A percentile compares a stretch with the other conserved stretches of the same genome.
These are phyloP conservation scores for Caenorhabditis sp. DNA, from an alignment of 2,888 invertebrate genomes.

Conservation along the genomic window DNA sequence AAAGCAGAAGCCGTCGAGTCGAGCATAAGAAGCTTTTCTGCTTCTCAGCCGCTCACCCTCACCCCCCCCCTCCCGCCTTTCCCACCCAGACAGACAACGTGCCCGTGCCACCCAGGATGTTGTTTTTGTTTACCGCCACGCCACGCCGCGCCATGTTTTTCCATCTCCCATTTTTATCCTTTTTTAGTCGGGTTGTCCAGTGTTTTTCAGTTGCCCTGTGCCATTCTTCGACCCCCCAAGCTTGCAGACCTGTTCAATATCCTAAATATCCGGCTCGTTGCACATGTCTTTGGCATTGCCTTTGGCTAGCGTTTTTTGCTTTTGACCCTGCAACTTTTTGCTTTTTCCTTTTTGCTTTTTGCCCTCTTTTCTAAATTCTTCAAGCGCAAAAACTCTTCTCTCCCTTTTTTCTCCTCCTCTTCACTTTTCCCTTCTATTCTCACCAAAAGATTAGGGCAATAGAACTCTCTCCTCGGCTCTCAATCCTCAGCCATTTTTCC, in stretches of 20 bases:
- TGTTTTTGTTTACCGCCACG: conserved; percentile 49
- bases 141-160: background rate
- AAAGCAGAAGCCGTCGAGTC: background rate
- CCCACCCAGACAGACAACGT: background rate
- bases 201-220: background rate
- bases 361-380: background rate
- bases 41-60: too few relatives aligned
- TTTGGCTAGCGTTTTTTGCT: background rate
- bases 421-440: too few relatives aligned
- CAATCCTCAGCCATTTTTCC: background rate
- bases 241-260: background rate
- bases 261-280: conserved; percentile 11
- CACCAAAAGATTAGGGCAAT: conserved; percentile 9
- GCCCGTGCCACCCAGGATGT: conserved; percentile 28
- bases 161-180: too few relatives aligned
- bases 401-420: conserved; percentile 1
- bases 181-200: background rate
- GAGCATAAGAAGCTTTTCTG: conserved; percentile 36
- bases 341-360: too few relatives aligned
- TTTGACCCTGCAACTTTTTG: background rate
- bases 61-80: too few relatives aligned
- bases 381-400: background rate
- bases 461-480: background rate
- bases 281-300: conserved; percentile 14
- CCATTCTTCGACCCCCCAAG: background rate